Evolutionary conservation across 2,113 vertebrate species (phyloP).

Genomic region (Stegostoma tigrinum): DNA sequence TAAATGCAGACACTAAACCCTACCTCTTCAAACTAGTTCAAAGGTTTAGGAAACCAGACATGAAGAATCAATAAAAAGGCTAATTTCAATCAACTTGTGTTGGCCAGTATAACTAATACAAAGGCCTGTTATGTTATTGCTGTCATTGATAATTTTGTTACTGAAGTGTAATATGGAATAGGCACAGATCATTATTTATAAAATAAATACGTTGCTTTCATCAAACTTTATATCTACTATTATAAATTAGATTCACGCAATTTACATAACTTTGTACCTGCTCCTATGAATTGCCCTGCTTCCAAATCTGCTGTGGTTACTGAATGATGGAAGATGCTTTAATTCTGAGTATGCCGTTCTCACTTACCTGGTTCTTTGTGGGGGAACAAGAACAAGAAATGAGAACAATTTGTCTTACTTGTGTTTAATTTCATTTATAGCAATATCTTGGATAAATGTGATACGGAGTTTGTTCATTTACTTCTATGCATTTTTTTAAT

Average conservation of each 20-base stretch:
- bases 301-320: neutral
- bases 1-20: neutral
- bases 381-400: neutral
- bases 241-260: neutral
- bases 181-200: neutral
- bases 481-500: neutral
- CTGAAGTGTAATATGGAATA: neutral
- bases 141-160: neutral
- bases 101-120: neutral
- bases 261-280: neutral
- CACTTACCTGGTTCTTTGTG: neutral
- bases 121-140: neutral
- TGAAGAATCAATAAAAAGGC: neutral
- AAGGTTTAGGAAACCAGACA: neutral
- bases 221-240: neutral
- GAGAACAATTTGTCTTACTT: neutral
- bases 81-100: neutral
- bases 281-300: neutral
- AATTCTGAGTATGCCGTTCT: neutral
- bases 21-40: neutral
- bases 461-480: neutral
- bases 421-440: neutral
- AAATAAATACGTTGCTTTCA: constrained; percentile 9
- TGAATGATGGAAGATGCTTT: constrained; percentile 9
- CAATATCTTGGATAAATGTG: neutral